A percentile compares a stretch with the other conserved stretches of the same genome.
Evolutionary conservation across 2,113 vertebrate species (phyloP).

Genomic region (Microtus pennsylvanicus): DNA sequence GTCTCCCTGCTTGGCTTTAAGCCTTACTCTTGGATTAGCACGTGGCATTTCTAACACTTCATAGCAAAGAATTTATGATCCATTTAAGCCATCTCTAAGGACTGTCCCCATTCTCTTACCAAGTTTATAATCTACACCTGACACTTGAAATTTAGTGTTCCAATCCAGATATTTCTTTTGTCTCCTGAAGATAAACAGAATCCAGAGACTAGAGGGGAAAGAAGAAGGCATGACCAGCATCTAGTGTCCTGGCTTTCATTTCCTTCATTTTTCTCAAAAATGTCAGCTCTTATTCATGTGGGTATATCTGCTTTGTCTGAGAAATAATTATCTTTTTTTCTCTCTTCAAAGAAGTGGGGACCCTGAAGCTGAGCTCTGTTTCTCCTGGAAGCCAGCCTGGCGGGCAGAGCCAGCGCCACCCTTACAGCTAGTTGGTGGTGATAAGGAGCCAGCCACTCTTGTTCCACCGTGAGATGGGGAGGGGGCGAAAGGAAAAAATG

Average conservation of each 20-base stretch:
- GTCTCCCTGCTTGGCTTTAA: neutral
- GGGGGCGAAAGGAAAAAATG: neutral
- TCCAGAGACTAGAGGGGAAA: neutral
- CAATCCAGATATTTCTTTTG: conserved; percentile 19
- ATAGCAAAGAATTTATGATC: neutral
- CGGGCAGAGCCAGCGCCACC: conserved; percentile 18
- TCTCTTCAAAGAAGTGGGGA: neutral
- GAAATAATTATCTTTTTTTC: neutral
- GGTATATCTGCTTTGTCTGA: conserved; percentile 23
- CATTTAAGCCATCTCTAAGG: neutral
- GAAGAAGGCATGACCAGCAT: neutral
- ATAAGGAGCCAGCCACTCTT: conserved; percentile 13
- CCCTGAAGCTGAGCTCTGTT: neutral
- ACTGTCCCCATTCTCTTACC: neutral
- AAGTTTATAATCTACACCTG: neutral
- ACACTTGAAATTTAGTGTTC: neutral
- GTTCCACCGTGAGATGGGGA: neutral
- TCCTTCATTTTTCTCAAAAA: conserved; percentile 28
- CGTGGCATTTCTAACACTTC: neutral
- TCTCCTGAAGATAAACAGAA: conserved; percentile 11
- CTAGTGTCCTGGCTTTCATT: conserved; percentile 9
- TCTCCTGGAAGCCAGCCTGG: conserved; percentile 19
- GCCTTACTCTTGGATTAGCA: neutral
- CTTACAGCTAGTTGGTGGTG: neutral
- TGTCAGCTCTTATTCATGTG: neutral